Evolutionary conservation across 2,888 invertebrate species (phyloP), one percentile per base, ranked within the genome.

Genomic region (Coremacera marginata): DNA sequence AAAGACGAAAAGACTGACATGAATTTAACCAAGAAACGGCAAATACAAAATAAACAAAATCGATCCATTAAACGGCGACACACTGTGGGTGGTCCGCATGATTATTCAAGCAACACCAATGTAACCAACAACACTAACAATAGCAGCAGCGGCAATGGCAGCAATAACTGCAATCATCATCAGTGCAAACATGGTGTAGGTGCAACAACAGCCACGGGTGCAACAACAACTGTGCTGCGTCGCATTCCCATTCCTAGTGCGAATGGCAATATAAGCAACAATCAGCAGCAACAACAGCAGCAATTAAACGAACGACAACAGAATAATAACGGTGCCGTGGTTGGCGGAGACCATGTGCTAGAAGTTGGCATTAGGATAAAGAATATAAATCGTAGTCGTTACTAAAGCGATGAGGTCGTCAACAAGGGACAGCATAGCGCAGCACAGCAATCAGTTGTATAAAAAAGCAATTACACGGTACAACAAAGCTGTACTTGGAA

Each of bases 31-130:
- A 94, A 94, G 86, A 91, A 94, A 82, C 91, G 94, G 62, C 94
- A 94, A 87, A 90, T 89, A 79, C 89, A 89, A 82, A 89, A 89
- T 77, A 89, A 89, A 80, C 89, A 89, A 79, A 89, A 88, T 84
- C 88, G 90, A 70, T 95, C 95, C 80, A 95, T 96, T 85, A 96
- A 96, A 89, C 92, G 97, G 62, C 92, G 97, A 37, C 97, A 97
- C 90, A 97, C 97, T 0, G 96, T 97, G 9, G 97, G 97, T 80
- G 97, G 97, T 75, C 95, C 95, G n/a, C 95, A 96, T 89, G 97
- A 97, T 90, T 95, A 89, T 80, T 83, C 87, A 34, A 11, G 80
- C 84, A 19, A 82, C 82, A 0, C 57, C 62, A 11, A 72, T 22
- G 8, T 82, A 83, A 27, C 83, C 83, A 37, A 82, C 84, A 0